Conservation (phyloP, 2,888 invertebrate genomes). For the Cephus pulcher region DNA sequence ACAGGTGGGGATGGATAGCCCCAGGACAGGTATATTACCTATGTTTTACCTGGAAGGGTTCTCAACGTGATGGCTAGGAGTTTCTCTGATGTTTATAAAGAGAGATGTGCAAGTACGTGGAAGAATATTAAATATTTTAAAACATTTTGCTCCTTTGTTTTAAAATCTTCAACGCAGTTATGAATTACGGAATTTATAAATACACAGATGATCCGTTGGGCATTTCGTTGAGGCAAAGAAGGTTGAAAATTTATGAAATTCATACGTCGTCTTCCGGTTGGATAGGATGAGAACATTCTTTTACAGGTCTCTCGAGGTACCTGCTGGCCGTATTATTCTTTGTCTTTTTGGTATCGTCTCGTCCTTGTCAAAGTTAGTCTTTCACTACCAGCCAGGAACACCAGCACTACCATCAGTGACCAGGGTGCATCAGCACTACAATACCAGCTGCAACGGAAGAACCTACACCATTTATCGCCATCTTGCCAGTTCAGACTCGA, state of each 20-base stretch:
- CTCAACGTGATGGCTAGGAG: constrained; percentile 30
- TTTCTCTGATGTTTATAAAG: neutral
- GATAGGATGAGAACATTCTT: neutral
- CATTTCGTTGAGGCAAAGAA: neutral
- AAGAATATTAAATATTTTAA: too few species aligned
- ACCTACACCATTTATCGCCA: neutral
- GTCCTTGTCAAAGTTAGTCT: neutral
- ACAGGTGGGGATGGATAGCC: constrained; percentile 38
- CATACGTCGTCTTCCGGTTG: neutral
- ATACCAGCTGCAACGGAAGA: neutral
- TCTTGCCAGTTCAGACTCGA: neutral
- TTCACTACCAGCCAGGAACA: neutral
- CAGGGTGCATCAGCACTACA: neutral
- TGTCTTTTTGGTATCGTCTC: neutral
- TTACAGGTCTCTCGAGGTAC: neutral
- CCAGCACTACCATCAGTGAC: neutral
- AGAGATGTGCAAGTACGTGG: neutral
- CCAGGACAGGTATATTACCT: constrained; percentile 50
- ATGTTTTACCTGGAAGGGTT: constrained; percentile 47
- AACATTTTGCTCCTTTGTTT: neutral
- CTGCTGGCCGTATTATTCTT: neutral
- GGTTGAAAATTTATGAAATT: neutral
- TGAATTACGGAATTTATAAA: neutral
- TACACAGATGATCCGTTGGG: neutral
- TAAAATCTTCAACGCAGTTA: neutral